These are phyloP conservation scores for Cataglyphis altisquamis DNA, from an alignment of 2,888 invertebrate species.

Conservation along the genomic window DNA sequence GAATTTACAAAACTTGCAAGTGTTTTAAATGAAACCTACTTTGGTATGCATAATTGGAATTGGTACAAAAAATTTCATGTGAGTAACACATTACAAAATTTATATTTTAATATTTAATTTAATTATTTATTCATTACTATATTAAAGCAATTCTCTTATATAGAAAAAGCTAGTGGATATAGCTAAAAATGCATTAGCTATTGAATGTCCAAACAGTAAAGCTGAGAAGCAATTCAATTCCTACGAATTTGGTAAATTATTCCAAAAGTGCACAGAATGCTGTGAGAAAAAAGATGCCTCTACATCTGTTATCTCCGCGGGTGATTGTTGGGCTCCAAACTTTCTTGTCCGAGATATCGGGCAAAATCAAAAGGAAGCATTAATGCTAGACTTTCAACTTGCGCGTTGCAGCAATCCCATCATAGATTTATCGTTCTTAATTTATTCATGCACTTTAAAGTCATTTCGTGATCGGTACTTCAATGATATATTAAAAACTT, in stretches of 20 bases:
- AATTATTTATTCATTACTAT: neutral
- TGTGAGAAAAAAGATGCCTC: slow-evolving; percentile 84
- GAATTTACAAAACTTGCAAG: slow-evolving; percentile 80
- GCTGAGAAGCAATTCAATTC: slow-evolving; percentile 88
- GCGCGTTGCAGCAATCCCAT: slow-evolving; percentile 88
- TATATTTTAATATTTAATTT: neutral
- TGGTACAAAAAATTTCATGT: slow-evolving; percentile 83
- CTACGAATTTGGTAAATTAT: slow-evolving; percentile 87
- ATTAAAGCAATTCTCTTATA: slow-evolving; percentile 25
- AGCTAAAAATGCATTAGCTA: slow-evolving; percentile 89
- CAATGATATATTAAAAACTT: slow-evolving; percentile 88
- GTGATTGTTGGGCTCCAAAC: slow-evolving; percentile 93
- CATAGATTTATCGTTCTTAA: slow-evolving; percentile 88
- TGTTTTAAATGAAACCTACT: slow-evolving; percentile 82
- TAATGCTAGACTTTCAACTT: slow-evolving; percentile 91
- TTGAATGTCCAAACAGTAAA: slow-evolving; percentile 88
- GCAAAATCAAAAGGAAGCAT: slow-evolving; percentile 83
- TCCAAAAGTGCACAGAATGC: slow-evolving; percentile 86
- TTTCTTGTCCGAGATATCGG: slow-evolving; percentile 88
- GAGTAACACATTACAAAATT: slow-evolving; percentile 55
- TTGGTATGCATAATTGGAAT: slow-evolving; percentile 73
- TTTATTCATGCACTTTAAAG: slow-evolving; percentile 89
- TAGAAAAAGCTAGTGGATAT: slow-evolving; percentile 79
- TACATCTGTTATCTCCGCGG: slow-evolving; percentile 89
- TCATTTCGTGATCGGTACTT: slow-evolving; percentile 88